Percentiles rank a stretch among this genome's conserved stretches.
These are phyloP conservation scores for Nycticorax nycticorax DNA, from an alignment of 2,113 vertebrate species.

Conservation along the genomic window DNA sequence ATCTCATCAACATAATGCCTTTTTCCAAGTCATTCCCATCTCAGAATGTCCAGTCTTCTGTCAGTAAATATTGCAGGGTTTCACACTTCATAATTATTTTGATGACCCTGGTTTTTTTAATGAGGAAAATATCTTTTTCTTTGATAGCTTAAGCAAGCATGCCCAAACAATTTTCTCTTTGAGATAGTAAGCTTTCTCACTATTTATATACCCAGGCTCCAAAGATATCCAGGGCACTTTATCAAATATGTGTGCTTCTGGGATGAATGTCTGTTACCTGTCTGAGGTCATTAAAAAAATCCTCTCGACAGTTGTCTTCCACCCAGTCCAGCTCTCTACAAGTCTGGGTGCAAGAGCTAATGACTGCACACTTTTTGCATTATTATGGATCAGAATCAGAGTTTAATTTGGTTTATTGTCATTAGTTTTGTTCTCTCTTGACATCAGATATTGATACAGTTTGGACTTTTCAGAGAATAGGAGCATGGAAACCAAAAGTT, in stretches of 20 bases:
- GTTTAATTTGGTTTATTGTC: background rate
- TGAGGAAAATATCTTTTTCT: background rate
- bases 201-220: background rate
- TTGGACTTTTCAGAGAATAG: background rate
- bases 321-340: background rate
- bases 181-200: background rate
- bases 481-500: background rate
- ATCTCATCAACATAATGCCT: background rate
- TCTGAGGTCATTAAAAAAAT: background rate
- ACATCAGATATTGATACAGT: background rate
- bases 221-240: background rate
- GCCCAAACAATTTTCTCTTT: background rate
- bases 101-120: background rate
- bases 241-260: background rate
- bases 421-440: background rate
- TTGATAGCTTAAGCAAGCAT: background rate
- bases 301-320: background rate
- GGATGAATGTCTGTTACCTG: background rate
- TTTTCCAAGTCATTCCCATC: background rate
- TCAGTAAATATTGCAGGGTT: background rate
- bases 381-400: background rate
- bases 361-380: background rate
- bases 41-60: background rate
- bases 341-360: background rate
- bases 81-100: background rate